phyloP scores from a whole-genome alignment of 2,888 invertebrate genomes.

The Sepioteuthis lessoniana region DNA sequence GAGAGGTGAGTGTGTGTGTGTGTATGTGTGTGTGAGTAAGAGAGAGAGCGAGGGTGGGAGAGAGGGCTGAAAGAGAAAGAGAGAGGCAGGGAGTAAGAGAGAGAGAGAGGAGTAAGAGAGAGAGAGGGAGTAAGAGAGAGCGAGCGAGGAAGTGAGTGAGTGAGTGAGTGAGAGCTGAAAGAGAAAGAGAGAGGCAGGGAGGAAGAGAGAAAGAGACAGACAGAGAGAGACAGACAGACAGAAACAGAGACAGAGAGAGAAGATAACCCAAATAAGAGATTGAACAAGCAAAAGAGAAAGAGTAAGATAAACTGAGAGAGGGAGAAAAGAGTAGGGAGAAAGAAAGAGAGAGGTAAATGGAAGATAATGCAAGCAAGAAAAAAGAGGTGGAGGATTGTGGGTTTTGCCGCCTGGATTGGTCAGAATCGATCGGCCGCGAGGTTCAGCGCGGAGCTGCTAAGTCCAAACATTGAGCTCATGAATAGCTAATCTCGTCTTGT shows the following conservation, averaged over 20 bases:
- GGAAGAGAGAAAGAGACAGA: background rate
- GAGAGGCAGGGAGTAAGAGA: background rate
- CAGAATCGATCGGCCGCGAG: slow-evolving; percentile 1
- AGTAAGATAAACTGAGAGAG: background rate
- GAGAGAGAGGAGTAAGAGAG: background rate
- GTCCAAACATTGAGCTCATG: slow-evolving; percentile 50
- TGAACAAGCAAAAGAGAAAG: background rate
- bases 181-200: background rate
- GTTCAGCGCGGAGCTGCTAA: slow-evolving; percentile 38
- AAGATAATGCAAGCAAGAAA: background rate
- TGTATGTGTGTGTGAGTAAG: too few species aligned
- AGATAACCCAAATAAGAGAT: too few species aligned
- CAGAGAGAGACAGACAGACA: background rate
- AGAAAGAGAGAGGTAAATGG: background rate
- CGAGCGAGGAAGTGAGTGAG: background rate
- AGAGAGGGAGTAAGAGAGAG: background rate
- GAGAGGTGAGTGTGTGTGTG: too few species aligned
- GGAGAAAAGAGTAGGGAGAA: background rate
- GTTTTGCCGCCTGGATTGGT: background rate
- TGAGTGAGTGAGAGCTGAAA: too few species aligned
- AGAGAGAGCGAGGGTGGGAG: background rate
- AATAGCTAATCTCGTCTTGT: slow-evolving; percentile 55
- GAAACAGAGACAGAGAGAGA: background rate
- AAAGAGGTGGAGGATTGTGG: background rate
- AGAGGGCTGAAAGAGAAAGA: background rate